Percentiles rank a stretch among this genome's conserved stretches.
phyloP scores from a whole-genome alignment of 2,888 invertebrate genomes.

The Trisateles emortualis region DNA sequence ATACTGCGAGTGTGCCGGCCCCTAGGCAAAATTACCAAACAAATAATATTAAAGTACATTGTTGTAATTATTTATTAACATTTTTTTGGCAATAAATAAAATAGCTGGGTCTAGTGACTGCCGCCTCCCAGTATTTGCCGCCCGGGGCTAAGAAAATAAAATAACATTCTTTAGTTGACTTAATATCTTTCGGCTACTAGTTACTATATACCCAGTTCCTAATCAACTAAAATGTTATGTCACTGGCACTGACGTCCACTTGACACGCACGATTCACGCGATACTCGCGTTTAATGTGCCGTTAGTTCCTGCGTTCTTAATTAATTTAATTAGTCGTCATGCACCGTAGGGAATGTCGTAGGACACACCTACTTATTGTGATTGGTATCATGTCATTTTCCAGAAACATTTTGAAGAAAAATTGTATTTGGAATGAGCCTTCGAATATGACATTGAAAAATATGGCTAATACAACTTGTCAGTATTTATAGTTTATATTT shows the following conservation, averaged over 20 bases:
- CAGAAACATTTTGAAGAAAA: not conserved
- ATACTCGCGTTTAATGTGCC: constrained; percentile 52
- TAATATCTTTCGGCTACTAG: not conserved
- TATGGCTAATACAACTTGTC: too few relatives aligned
- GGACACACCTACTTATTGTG: constrained; percentile 57
- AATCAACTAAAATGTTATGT: constrained; percentile 20
- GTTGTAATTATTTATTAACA: too few relatives aligned
- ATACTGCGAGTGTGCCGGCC: too few relatives aligned
- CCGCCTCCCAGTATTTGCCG: too few relatives aligned
- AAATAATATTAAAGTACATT: too few relatives aligned
- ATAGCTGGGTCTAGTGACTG: too few relatives aligned
- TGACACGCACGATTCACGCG: constrained; percentile 49
- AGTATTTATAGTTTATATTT: not conserved
- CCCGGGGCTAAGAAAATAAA: too few relatives aligned
- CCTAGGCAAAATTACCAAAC: too few relatives aligned
- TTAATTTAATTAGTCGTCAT: constrained; percentile 71
- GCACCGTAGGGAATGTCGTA: constrained; percentile 58
- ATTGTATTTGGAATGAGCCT: not conserved
- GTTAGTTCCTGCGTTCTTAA: constrained; percentile 63
- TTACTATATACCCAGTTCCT: not conserved
- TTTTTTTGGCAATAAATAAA: too few relatives aligned
- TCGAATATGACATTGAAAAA: not conserved
- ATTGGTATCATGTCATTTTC: constrained; percentile 33
- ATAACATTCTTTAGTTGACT: not conserved
- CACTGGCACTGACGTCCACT: constrained; percentile 24